Evolutionary conservation across 2,797 vertebrate genomes (phyloP).

Genomic region (Etheostoma nigrum): DNA sequence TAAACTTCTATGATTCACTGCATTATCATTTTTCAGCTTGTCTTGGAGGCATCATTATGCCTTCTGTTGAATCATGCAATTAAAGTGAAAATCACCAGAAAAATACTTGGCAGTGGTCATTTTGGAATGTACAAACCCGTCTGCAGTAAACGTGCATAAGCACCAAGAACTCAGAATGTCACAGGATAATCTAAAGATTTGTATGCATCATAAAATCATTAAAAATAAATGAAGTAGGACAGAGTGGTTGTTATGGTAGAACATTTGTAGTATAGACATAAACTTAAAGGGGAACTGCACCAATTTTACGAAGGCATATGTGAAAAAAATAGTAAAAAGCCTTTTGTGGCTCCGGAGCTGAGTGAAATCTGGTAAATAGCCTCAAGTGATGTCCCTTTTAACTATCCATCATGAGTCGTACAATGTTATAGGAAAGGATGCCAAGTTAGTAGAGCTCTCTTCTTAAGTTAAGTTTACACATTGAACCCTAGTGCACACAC

Average conservation of each 20-base stretch:
- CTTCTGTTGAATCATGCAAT: constrained; percentile 56
- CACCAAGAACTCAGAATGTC: background rate
- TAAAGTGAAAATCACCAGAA: constrained; percentile 44
- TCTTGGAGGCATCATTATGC: constrained; percentile 55
- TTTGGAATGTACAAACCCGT: background rate
- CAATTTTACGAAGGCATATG: background rate
- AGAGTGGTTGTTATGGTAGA: background rate
- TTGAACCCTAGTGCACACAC: background rate
- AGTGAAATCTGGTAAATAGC: background rate
- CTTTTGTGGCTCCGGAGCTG: background rate
- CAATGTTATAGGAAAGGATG: background rate
- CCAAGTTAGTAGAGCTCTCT: background rate
- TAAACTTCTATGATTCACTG: constrained; percentile 57
- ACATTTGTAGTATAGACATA: background rate
- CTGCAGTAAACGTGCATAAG: background rate
- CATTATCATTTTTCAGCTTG: constrained; percentile 46
- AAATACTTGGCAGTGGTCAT: constrained; percentile 32
- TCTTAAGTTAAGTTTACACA: background rate
- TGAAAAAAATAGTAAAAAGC: background rate
- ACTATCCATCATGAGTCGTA: background rate
- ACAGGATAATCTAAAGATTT: background rate
- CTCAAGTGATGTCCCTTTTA: background rate
- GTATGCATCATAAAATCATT: background rate
- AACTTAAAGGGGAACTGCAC: background rate
- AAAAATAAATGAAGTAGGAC: background rate